Base-by-base conservation (phyloP, 2,888 invertebrate genomes). In the Euspilapteryx auroguttella region DNA sequence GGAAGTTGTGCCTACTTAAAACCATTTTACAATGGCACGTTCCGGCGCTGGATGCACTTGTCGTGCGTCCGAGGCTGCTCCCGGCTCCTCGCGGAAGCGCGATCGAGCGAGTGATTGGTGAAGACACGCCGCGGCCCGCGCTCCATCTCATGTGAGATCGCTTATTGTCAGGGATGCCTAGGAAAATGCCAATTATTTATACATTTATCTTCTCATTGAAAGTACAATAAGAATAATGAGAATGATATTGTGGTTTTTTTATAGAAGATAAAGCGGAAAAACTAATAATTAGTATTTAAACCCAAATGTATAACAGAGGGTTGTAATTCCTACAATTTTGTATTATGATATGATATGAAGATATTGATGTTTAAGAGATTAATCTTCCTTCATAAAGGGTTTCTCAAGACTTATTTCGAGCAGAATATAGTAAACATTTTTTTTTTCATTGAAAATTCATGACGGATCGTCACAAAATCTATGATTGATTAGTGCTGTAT, bases 401-500 rank as follows among this genome's bases (percentile, higher is more conserved):
- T n/a, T n/a, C n/a, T n/a, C n/a, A n/a, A n/a, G n/a, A n/a, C n/a
- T n/a, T n/a, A n/a, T n/a, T n/a, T n/a, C n/a, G n/a, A n/a, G n/a
- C n/a, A n/a, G n/a, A n/a, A n/a, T n/a, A n/a, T n/a, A n/a, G n/a
- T n/a, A n/a, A n/a, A n/a, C n/a, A n/a, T n/a, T n/a, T n/a, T n/a
- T 50, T 55, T 55, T 63, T 65, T 58, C 50, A 68, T 58, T 68
- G 55, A 63, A 71, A 71, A 55, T 56, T 64, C 52, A 46, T 73
- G 73, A 75, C 73, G 59, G 73, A 75, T 75, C 62, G 59, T 64
- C 68, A 49, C 55, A 51, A 65, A 68, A 68, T 69, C 69, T 68
- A 73, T 75, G 75, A 73, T 75, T 73, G 73, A 75, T 75, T 68
- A 56, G 62, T 62, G 68, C 51, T 59, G 58, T 71, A 68, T 69